phyloP scores from a whole-genome alignment of 2,797 vertebrate genomes.

The Galaxias olidus region DNA sequence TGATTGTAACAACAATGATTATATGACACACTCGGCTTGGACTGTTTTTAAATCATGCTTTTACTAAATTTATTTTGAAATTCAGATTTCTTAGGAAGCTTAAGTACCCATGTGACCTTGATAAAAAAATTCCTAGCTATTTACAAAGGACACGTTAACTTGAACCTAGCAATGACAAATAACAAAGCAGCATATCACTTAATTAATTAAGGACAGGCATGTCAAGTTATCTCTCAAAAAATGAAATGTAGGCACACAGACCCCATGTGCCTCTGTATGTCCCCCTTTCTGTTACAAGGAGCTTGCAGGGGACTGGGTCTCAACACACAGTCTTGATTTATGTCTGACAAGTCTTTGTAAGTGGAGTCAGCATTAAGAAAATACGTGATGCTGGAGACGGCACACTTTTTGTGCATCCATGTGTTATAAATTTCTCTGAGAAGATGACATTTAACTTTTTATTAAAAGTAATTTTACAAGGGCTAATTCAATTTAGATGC shows the following conservation, averaged over 20 bases:
- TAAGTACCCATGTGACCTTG: too few species aligned
- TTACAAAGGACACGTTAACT: too few species aligned
- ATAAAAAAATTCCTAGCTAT: too few species aligned
- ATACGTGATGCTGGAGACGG: slow-evolving; percentile 47
- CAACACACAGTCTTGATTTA: slow-evolving; percentile 69
- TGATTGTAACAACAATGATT: slow-evolving; percentile 24
- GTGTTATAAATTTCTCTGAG: slow-evolving; percentile 78
- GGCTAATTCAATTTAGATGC: slow-evolving; percentile 77
- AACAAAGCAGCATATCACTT: too few species aligned
- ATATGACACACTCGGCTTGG: slow-evolving; percentile 16
- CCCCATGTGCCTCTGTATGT: slow-evolving; percentile 44
- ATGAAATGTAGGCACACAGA: slow-evolving; percentile 1
- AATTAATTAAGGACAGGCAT: too few species aligned
- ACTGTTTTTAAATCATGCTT: too few species aligned
- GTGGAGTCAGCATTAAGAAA: slow-evolving; percentile 55
- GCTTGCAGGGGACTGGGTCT: slow-evolving; percentile 60
- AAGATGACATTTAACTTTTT: slow-evolving; percentile 79
- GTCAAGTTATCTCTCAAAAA: too few species aligned
- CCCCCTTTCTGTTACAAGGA: slow-evolving; percentile 13
- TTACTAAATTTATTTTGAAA: too few species aligned
- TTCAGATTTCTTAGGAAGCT: too few species aligned
- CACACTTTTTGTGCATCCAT: slow-evolving; percentile 63
- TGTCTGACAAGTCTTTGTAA: slow-evolving; percentile 63
- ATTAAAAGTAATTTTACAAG: slow-evolving; percentile 66
- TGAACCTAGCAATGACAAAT: too few species aligned